Percentiles rank a stretch among this genome's conserved stretches.
Evolutionary conservation across 2,888 invertebrate species (phyloP).

Genomic region (Argynnis bischoffii): DNA sequence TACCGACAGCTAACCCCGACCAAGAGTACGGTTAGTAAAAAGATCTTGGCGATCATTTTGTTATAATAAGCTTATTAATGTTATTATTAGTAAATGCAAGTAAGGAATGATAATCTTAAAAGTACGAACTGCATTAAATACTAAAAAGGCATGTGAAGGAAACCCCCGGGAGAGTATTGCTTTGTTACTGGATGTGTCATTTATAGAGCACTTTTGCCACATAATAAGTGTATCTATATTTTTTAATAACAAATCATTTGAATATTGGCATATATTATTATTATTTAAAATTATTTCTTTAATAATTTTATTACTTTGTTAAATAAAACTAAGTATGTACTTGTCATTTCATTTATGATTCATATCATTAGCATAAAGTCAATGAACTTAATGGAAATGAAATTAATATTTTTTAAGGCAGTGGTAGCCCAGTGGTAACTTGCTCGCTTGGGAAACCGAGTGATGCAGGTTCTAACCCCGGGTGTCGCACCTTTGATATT

Average conservation of each 20-base stretch:
- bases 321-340: background rate
- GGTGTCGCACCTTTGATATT: too few relatives aligned
- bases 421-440: too few relatives aligned
- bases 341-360: background rate
- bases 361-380: too few relatives aligned
- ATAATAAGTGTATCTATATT: background rate
- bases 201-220: background rate
- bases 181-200: constrained; percentile 18
- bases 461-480: too few relatives aligned
- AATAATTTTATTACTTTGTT: background rate
- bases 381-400: too few relatives aligned
- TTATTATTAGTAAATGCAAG: constrained; percentile 1
- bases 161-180: constrained; percentile 24
- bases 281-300: background rate
- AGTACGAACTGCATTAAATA: constrained; percentile 23
- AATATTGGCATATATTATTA: background rate
- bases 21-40: constrained; percentile 21
- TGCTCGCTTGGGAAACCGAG: too few relatives aligned
- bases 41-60: constrained; percentile 33
- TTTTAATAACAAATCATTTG: background rate
- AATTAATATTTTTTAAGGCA: too few relatives aligned
- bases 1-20: constrained; percentile 33
- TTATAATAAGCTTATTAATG: background rate
- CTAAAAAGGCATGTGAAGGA: constrained; percentile 17
- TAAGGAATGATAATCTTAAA: constrained; percentile 24